Percentiles rank a stretch among this genome's conserved stretches.
These are phyloP conservation scores for Zaprionus obscuricornis DNA, from an alignment of 2,888 invertebrate species.

Conservation along the genomic window DNA sequence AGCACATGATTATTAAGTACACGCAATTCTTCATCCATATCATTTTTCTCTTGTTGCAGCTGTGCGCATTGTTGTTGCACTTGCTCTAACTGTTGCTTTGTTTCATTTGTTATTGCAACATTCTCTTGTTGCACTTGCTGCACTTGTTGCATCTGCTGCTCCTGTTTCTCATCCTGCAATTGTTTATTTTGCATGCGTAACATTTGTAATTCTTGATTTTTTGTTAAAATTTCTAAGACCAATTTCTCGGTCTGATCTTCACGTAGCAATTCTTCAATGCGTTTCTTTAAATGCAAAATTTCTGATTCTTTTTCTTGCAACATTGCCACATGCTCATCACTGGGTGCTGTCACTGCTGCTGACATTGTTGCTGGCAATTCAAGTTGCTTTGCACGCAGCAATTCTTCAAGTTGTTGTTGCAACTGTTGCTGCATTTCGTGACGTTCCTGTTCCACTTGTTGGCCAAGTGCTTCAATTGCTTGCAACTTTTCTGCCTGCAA, in stretches of 20 bases:
- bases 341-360: slow-evolving; percentile 5
- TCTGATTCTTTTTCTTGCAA: slow-evolving; percentile 81
- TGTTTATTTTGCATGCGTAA: slow-evolving; percentile 83
- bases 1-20: slow-evolving; percentile 83
- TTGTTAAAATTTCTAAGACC: slow-evolving; percentile 80
- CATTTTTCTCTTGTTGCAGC: slow-evolving; percentile 72
- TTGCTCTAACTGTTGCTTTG: slow-evolving; percentile 38
- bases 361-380: slow-evolving; percentile 3
- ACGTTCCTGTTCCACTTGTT: no score
- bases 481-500: no score
- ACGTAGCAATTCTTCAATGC: slow-evolving; percentile 83
- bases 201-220: slow-evolving; percentile 83
- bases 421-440: slow-evolving; percentile 10
- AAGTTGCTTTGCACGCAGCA: slow-evolving; percentile 15
- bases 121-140: not conserved
- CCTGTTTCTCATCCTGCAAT: slow-evolving; percentile 82
- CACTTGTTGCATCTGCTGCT: slow-evolving; percentile 78
- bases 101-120: not conserved
- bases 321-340: slow-evolving; percentile 67
- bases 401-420: slow-evolving; percentile 24
- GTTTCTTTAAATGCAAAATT: slow-evolving; percentile 80
- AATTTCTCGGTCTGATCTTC: slow-evolving; percentile 83
- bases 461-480: no score
- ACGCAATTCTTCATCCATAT: slow-evolving; percentile 82
- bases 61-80: slow-evolving; percentile 64